phyloP scores from a whole-genome alignment of 2,888 invertebrate genomes.

The Drosophila affinis region DNA sequence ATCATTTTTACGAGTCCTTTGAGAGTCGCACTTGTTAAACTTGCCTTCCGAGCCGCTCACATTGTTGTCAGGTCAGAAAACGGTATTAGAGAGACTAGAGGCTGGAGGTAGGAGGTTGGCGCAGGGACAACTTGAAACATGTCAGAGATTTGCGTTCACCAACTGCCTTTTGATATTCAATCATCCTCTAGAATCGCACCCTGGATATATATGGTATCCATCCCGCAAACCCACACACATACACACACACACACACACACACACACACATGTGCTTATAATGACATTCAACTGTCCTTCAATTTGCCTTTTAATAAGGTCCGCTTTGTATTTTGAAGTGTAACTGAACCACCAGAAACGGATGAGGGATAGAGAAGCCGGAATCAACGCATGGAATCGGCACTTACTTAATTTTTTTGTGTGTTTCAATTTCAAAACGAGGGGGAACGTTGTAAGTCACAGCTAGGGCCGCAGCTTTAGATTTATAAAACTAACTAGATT shows the following conservation, averaged over 20 bases:
- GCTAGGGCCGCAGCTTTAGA: too few species aligned
- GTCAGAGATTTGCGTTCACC: conserved; percentile 71
- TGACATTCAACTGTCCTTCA: conserved; percentile 62
- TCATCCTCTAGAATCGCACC: conserved; percentile 61
- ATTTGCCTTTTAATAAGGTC: conserved; percentile 69
- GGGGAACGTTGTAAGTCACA: too few species aligned
- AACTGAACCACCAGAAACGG: conserved; percentile 19
- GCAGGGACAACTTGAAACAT: conserved; percentile 57
- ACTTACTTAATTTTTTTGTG: neutral
- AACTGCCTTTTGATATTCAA: conserved; percentile 77
- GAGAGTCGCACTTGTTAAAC: conserved; percentile 71
- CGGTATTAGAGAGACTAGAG: neutral
- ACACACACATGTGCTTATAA: conserved; percentile 18
- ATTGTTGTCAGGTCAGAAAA: conserved; percentile 35
- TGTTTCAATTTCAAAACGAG: neutral
- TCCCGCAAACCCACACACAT: conserved; percentile 28
- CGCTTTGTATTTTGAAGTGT: conserved; percentile 64
- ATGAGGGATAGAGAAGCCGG: conserved; percentile 3
- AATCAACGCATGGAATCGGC: conserved; percentile 11
- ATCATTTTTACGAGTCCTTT: conserved; percentile 76
- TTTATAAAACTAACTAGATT: too few species aligned
- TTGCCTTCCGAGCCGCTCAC: conserved; percentile 36
- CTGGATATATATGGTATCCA: conserved; percentile 45
- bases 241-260: neutral
- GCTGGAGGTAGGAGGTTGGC: conserved; percentile 2